A percentile compares a stretch with the other conserved stretches of the same genome.
Evolutionary conservation across 2,888 invertebrate genomes (phyloP).

Genomic region (Hirudinaria manillensis): DNA sequence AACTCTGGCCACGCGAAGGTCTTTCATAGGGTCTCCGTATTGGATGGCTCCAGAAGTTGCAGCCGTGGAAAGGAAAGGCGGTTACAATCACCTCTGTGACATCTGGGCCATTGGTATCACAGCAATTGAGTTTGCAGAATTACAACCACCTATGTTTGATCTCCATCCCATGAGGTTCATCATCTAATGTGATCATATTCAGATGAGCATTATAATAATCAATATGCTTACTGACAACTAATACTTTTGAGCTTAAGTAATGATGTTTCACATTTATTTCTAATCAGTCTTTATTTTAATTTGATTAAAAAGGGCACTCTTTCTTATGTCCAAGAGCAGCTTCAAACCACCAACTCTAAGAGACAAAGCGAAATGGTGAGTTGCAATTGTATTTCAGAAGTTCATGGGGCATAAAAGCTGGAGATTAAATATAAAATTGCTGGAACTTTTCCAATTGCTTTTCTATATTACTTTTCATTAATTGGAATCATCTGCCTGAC

Average conservation of each 20-base stretch:
- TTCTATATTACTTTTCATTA: too few species aligned
- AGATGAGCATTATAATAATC: neutral
- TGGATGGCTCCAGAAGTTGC: slow-evolving; percentile 64
- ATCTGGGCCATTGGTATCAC: slow-evolving; percentile 99
- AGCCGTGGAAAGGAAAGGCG: slow-evolving; percentile 94
- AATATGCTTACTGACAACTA: neutral
- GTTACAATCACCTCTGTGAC: slow-evolving; percentile 97
- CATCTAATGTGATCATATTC: neutral
- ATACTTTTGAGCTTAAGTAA: neutral
- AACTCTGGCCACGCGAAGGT: neutral
- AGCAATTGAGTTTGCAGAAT: slow-evolving; percentile 93
- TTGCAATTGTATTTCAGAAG: neutral
- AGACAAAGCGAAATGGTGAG: slow-evolving; percentile 85
- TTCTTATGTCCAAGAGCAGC: slow-evolving; percentile 96
- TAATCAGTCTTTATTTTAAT: neutral
- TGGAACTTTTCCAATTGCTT: too few species aligned
- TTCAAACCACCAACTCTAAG: slow-evolving; percentile 94
- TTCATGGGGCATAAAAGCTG: too few species aligned
- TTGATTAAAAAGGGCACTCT: slow-evolving; percentile 66
- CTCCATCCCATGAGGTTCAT: slow-evolving; percentile 69
- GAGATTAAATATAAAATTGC: too few species aligned
- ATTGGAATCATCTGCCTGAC: neutral
- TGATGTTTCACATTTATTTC: neutral
- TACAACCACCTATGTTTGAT: slow-evolving; percentile 99
- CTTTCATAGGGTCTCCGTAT: neutral